Conservation (phyloP, 2,113 vertebrate species). For the Empidonax alnorum region DNA sequence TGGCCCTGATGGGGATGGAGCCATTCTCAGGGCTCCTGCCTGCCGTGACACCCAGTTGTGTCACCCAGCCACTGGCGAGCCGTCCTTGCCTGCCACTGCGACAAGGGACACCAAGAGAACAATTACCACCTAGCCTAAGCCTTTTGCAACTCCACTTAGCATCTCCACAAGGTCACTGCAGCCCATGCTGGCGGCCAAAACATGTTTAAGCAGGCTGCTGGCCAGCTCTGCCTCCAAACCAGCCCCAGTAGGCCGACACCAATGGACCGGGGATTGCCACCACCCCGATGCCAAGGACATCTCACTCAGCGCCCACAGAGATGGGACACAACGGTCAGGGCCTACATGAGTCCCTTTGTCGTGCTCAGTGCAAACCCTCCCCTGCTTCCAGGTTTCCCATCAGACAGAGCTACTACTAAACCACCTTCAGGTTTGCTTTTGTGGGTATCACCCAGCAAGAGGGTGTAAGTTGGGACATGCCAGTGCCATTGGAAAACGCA, state of each 20-base stretch:
- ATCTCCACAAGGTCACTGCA: neutral
- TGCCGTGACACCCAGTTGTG: neutral
- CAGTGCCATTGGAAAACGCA: neutral
- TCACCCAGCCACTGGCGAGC: neutral
- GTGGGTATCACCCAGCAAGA: neutral
- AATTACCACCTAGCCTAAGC: neutral
- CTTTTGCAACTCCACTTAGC: neutral
- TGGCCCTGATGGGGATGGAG: neutral
- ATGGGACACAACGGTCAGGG: neutral
- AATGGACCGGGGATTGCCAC: neutral
- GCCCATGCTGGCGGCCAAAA: neutral
- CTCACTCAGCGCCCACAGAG: neutral
- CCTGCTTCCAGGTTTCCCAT: neutral
- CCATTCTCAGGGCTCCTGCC: neutral
- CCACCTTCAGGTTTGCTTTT: neutral
- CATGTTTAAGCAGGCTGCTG: neutral
- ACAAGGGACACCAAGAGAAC: neutral
- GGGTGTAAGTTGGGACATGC: neutral
- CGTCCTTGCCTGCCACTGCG: rapidly evolving
- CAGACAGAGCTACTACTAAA: neutral
- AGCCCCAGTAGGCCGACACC: neutral
- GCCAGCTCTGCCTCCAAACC: neutral
- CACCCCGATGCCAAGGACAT: neutral
- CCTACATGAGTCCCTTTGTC: neutral
- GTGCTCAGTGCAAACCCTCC: neutral